Evolutionary conservation across 2,888 invertebrate species (phyloP).

Genomic region (Tipula vernalis): DNA sequence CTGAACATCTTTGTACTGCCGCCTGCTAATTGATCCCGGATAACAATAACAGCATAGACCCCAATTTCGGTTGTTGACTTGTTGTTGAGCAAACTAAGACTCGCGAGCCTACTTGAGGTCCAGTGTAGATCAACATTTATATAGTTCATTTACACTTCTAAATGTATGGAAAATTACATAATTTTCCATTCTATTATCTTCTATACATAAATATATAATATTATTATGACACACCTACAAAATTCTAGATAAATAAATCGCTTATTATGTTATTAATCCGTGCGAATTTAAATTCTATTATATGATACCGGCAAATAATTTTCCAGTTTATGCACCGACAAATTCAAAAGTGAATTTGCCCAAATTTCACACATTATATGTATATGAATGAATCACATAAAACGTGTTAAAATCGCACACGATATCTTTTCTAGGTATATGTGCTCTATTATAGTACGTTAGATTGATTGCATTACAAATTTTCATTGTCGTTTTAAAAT

Average conservation of each 20-base stretch:
- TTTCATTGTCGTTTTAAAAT: not conserved
- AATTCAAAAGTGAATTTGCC: not conserved
- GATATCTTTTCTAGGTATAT: not conserved
- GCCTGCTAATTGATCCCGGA: not conserved
- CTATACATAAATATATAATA: not conserved
- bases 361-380: not conserved
- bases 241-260: not conserved
- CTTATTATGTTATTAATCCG: not conserved
- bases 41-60: not conserved
- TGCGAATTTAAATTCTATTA: not conserved
- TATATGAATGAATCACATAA: not conserved
- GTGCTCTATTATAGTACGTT: not conserved
- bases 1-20: not conserved
- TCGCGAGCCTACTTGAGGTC: too few species aligned
- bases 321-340: not conserved
- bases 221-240: not conserved
- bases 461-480: not conserved
- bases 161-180: not conserved
- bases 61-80: not conserved
- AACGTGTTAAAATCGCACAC: not conserved
- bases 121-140: too few species aligned
- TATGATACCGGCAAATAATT: not conserved
- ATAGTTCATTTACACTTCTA: not conserved
- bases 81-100: too few species aligned
- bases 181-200: not conserved